These are phyloP conservation scores for Calonectris borealis DNA, from an alignment of 2,113 vertebrate species.

Conservation along the genomic window DNA sequence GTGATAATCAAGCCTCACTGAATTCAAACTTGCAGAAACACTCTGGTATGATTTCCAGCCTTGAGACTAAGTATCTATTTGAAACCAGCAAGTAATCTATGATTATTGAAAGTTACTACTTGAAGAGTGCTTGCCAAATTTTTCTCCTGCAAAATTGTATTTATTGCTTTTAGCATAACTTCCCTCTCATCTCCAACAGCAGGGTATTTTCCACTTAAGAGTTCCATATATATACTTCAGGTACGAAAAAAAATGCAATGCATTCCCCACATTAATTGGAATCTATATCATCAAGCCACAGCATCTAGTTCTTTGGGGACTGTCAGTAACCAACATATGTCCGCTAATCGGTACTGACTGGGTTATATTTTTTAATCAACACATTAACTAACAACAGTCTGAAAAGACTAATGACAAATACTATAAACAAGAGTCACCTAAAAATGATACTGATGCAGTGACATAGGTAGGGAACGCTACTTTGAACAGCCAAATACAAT, in stretches of 20 bases:
- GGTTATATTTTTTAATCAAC: neutral
- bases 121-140: neutral
- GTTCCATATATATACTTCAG: neutral
- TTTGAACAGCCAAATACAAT: neutral
- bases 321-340: neutral
- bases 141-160: neutral
- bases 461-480: neutral
- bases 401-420: neutral
- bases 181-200: neutral
- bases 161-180: neutral
- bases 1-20: neutral
- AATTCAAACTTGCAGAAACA: neutral
- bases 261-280: neutral
- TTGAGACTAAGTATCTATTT: neutral
- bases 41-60: neutral
- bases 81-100: neutral
- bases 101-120: neutral
- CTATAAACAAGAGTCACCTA: neutral
- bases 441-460: neutral
- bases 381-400: neutral
- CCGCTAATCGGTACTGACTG: neutral
- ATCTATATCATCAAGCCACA: neutral
- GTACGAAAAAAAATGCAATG: neutral
- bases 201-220: neutral
- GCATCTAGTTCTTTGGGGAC: neutral